Evolutionary conservation across 2,113 vertebrate genomes (phyloP).

Genomic region (Anhinga rufa): DNA sequence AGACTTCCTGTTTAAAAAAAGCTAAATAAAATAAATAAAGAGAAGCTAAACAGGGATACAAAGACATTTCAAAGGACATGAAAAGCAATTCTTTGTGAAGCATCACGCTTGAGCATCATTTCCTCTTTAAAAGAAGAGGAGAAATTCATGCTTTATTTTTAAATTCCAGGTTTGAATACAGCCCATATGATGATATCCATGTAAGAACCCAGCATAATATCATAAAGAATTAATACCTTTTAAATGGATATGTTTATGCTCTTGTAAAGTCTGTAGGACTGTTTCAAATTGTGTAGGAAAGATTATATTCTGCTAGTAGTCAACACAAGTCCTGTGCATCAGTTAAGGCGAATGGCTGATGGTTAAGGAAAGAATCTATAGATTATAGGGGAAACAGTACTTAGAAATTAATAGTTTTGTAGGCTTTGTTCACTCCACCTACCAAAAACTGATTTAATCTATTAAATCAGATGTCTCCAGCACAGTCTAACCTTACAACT

Average conservation of each 20-base stretch:
- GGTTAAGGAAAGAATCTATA: neutral
- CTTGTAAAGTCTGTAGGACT: neutral
- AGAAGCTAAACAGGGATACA: neutral
- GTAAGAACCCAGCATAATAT: neutral
- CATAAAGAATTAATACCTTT: neutral
- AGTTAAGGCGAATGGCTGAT: neutral
- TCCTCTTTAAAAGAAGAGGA: neutral
- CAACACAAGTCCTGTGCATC: neutral
- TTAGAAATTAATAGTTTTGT: neutral
- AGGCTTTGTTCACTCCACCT: neutral
- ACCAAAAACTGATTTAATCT: neutral
- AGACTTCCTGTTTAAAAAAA: conserved; percentile 25
- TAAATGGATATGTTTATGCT: neutral
- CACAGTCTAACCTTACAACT: neutral
- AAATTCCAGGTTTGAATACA: neutral
- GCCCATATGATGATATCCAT: neutral
- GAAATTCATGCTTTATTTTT: neutral
- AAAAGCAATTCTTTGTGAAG: neutral
- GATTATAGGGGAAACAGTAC: neutral
- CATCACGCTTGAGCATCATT: neutral
- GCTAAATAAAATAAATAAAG: neutral
- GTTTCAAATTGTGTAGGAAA: neutral
- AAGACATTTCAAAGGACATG: neutral
- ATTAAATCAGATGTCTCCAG: neutral
- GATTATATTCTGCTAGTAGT: neutral